A percentile compares a stretch with the other conserved stretches of the same genome.
phyloP scores from a whole-genome alignment of 2,888 invertebrate genomes.

The Rhogogaster chlorosoma region DNA sequence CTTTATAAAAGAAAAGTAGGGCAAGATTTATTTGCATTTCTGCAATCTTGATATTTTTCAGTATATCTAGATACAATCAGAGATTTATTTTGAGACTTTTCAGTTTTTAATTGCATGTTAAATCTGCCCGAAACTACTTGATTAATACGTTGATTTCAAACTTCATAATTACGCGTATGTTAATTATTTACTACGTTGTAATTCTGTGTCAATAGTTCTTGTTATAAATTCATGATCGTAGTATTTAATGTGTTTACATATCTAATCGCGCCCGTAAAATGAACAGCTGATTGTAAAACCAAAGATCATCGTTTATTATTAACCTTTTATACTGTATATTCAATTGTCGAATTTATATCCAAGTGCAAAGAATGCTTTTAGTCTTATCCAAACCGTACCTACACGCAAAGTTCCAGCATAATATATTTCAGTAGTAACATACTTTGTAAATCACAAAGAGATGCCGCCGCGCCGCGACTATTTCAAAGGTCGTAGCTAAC shows the following conservation, averaged over 20 bases:
- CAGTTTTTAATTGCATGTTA: neutral
- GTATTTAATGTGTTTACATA: neutral
- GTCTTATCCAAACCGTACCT: neutral
- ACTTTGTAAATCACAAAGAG: conserved; percentile 11
- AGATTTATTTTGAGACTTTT: neutral
- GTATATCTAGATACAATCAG: neutral
- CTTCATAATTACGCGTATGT: no score
- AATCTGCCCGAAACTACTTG: neutral
- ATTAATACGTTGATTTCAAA: no score
- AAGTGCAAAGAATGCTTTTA: neutral
- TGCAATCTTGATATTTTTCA: neutral
- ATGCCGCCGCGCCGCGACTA: neutral
- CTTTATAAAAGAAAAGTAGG: neutral
- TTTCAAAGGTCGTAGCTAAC: conserved; percentile 4
- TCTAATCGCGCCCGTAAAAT: neutral
- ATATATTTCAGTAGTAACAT: neutral
- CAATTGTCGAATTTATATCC: neutral
- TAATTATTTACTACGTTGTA: no score
- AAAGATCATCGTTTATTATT: neutral
- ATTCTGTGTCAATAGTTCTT: neutral
- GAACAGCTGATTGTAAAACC: no score
- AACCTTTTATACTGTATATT: neutral
- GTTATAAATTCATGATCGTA: neutral
- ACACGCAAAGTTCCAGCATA: neutral
- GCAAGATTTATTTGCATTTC: neutral